Percentiles rank a stretch among this genome's conserved stretches.
phyloP scores from a whole-genome alignment of 1,140 invertebrate species.

The Zophobas morio region DNA sequence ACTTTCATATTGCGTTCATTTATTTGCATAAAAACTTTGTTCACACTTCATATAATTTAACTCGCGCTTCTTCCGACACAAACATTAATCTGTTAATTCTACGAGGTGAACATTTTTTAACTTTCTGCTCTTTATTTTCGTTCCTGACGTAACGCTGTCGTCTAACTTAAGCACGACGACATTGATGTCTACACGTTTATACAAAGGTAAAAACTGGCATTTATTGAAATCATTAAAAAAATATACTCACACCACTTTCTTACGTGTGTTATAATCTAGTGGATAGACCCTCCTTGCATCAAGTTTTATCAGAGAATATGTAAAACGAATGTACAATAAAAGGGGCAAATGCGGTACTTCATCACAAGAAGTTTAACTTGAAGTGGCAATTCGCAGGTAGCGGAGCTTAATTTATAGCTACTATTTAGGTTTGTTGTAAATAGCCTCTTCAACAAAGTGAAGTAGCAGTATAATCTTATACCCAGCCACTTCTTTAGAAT shows the following conservation, averaged over 20 bases:
- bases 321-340: too few relatives aligned
- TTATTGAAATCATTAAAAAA: too few relatives aligned
- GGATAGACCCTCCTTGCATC: too few relatives aligned
- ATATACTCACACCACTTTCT: too few relatives aligned
- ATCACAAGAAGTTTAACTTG: background rate
- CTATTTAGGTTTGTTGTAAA: constrained; percentile 41
- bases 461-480: constrained; percentile 26
- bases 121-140: background rate
- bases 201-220: too few relatives aligned
- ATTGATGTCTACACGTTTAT: too few relatives aligned
- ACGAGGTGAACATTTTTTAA: background rate
- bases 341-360: background rate
- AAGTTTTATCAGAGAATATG: too few relatives aligned
- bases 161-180: background rate
- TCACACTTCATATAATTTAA: constrained; percentile 39
- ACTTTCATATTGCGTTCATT: constrained; percentile 42
- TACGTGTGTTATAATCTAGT: too few relatives aligned
- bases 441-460: constrained; percentile 26
- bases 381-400: constrained; percentile 19
- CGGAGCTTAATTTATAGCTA: constrained; percentile 22
- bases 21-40: constrained; percentile 45
- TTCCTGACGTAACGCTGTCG: background rate
- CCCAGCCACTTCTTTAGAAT: constrained; percentile 18
- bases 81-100: constrained; percentile 44
- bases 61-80: constrained; percentile 42